Conservation (phyloP, 1,140 invertebrate species). For the Gonioctena quinquepunctata region DNA sequence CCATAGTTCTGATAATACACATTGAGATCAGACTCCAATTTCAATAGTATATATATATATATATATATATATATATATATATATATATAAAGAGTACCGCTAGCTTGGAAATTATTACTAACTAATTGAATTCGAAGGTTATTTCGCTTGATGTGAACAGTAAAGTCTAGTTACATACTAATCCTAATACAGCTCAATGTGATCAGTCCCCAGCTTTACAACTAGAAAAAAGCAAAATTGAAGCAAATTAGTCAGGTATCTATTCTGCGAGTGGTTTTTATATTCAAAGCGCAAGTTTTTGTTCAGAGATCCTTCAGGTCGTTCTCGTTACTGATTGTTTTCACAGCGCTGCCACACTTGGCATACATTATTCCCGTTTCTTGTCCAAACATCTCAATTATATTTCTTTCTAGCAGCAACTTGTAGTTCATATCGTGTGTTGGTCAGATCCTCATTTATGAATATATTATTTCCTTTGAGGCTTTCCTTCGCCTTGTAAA, state of each 20-base stretch:
- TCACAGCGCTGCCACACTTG: not conserved
- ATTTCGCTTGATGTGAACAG: too few relatives aligned
- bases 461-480: not conserved
- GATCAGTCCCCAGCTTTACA: not conserved
- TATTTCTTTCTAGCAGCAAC: not conserved
- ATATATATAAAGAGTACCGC: too few relatives aligned
- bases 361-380: not conserved
- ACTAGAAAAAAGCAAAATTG: not conserved
- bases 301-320: not conserved
- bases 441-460: not conserved
- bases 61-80: too few relatives aligned
- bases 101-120: too few relatives aligned
- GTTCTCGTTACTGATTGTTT: not conserved
- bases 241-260: not conserved
- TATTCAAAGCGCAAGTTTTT: not conserved
- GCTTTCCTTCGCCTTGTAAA: not conserved
- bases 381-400: not conserved
- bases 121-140: too few relatives aligned
- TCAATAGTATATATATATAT: too few relatives aligned
- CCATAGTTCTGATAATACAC: not conserved
- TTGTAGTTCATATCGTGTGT: not conserved
- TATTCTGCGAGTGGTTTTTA: not conserved
- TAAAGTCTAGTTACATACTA: not conserved
- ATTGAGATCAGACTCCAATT: not conserved
- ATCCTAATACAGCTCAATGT: too few relatives aligned